A percentile compares a stretch with the other conserved stretches of the same genome.
phyloP scores from a whole-genome alignment of 2,888 invertebrate genomes.

The Aromia moschata region DNA sequence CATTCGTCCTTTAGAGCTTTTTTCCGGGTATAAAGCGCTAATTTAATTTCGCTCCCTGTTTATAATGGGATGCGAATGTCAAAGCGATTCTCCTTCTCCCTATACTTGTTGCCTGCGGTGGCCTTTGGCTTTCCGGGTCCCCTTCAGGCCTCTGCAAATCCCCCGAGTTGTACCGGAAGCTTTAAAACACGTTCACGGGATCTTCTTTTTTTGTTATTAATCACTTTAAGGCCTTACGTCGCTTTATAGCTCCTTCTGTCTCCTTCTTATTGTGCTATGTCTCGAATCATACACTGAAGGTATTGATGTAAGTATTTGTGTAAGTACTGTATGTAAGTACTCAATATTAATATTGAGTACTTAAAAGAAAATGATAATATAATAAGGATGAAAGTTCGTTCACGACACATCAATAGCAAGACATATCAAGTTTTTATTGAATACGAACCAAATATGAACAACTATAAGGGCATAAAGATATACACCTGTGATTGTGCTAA shows the following conservation, averaged over 20 bases:
- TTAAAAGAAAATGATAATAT: no score
- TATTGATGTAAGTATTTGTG: neutral
- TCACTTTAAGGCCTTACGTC: conserved; percentile 49
- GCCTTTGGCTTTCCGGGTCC: conserved; percentile 52
- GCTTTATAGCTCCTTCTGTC: conserved; percentile 41
- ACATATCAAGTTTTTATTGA: no score
- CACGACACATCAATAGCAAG: no score
- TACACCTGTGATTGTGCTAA: no score
- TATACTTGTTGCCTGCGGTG: conserved; percentile 59
- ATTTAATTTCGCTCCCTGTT: conserved; percentile 59
- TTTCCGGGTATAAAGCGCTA: conserved; percentile 57
- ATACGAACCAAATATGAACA: no score
- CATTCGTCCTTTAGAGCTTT: conserved; percentile 53
- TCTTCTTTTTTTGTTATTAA: conserved; percentile 54
- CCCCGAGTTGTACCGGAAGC: conserved; percentile 54
- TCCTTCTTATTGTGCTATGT: neutral
- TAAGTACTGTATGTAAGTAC: neutral
- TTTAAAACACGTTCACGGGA: conserved; percentile 55
- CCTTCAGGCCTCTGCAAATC: conserved; percentile 51
- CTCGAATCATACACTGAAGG: neutral
- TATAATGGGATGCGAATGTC: conserved; percentile 57
- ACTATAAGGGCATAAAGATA: no score
- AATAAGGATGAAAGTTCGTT: no score
- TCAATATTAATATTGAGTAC: no score
- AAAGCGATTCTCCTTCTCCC: conserved; percentile 53